These are phyloP conservation scores for Stenchaetothrips biformis DNA, from an alignment of 2,888 invertebrate species.

Conservation along the genomic window DNA sequence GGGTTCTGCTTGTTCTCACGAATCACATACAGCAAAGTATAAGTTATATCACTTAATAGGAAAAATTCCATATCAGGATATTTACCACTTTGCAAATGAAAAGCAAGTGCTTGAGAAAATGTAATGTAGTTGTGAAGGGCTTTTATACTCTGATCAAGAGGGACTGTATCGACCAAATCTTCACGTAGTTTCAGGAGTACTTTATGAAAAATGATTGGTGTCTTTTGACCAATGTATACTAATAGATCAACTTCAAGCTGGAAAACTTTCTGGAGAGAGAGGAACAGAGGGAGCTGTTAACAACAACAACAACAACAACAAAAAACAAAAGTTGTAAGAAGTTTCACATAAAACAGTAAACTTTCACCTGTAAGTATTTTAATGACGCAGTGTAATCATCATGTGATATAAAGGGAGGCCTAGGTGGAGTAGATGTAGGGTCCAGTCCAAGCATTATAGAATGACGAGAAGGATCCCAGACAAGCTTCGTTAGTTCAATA, in stretches of 20 bases:
- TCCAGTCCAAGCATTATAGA: conserved; percentile 41
- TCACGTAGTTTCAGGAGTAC: conserved; percentile 52
- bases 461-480: conserved; percentile 47
- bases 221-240: conserved; percentile 40
- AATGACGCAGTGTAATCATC: background rate
- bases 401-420: background rate
- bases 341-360: conserved; percentile 32
- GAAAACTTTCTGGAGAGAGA: background rate
- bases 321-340: conserved; percentile 30
- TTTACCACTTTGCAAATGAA: conserved; percentile 43
- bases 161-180: conserved; percentile 48
- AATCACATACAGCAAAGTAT: conserved; percentile 52
- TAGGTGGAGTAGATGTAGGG: conserved; percentile 27
- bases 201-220: conserved; percentile 52
- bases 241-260: conserved; percentile 30
- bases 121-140: conserved; percentile 55
- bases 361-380: background rate
- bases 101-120: conserved; percentile 49
- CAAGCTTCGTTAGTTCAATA: conserved; percentile 43
- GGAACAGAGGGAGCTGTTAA: conserved; percentile 27
- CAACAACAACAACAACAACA: too few relatives aligned
- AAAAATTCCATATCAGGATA: conserved; percentile 50
- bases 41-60: conserved; percentile 54
- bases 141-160: conserved; percentile 52
- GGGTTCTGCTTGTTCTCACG: conserved; percentile 45